phyloP scores from a whole-genome alignment of 1,140 invertebrate genomes.

The Drosophila repletoides region DNA sequence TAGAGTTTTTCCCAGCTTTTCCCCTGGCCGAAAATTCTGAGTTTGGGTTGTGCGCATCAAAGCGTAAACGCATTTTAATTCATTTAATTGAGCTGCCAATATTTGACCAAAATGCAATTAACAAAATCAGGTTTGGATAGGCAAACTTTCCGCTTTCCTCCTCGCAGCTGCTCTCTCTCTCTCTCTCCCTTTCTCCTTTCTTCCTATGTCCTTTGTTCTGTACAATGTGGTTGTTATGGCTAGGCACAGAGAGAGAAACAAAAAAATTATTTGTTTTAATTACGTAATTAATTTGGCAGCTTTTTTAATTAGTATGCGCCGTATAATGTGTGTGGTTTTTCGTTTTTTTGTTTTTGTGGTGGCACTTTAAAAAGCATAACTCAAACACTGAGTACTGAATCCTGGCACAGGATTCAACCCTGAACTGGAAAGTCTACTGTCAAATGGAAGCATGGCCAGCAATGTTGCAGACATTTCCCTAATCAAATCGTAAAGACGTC shows the following conservation, averaged over 20 bases:
- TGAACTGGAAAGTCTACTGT: not conserved
- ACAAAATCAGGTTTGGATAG: constrained; percentile 59
- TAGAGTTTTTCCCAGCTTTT: not conserved
- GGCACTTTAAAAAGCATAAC: constrained; percentile 12
- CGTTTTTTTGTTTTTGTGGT: too few species aligned
- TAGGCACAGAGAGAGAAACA: not conserved
- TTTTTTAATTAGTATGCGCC: constrained; percentile 56
- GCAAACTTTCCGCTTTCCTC: not conserved
- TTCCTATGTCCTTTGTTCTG: constrained; percentile 1
- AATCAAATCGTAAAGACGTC: constrained; percentile 63
- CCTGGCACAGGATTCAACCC: not conserved
- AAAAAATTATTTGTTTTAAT: constrained; percentile 68
- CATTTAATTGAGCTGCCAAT: constrained; percentile 82
- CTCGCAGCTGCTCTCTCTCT: too few species aligned
- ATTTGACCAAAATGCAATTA: constrained; percentile 82
- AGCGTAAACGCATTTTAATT: constrained; percentile 67
- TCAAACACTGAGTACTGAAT: not conserved
- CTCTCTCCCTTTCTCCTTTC: too few species aligned
- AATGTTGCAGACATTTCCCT: constrained; percentile 67
- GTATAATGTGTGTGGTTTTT: constrained; percentile 41
- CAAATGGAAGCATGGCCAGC: not conserved
- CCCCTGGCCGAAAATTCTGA: not conserved
- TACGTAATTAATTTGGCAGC: constrained; percentile 69
- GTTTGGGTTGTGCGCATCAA: constrained; percentile 25
- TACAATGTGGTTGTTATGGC: constrained; percentile 29